Evolutionary conservation across 92 coral and sea anemone genomes (phyloP), one percentile per base, ranked within the genome.

Genomic region (Epizoanthus stellaris): DNA sequence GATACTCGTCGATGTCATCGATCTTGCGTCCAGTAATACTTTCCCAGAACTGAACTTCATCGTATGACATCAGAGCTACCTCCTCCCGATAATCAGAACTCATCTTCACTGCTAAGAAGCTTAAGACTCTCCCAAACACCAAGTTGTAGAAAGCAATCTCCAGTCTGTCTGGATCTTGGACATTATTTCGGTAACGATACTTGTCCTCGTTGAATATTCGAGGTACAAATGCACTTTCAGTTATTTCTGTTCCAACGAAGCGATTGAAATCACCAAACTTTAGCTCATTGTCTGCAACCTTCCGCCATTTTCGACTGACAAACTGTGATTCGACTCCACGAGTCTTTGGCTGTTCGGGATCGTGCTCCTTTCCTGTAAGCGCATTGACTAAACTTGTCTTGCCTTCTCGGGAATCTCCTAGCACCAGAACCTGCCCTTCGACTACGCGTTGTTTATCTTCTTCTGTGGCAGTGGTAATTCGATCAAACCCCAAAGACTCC

Each of bases 341-440:
- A 15, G 91, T 88, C 70, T 70, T 79, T 0, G 77, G 40, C 54
- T 88, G 62, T 67, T 68, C 64, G 15, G 63, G 75, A 70, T 88
- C 85, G 81, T 84, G 80, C 17, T 87, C 38, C 54, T 77, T 62
- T 68, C 91, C 91, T 1, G 81, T 88, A 40, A 88, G 70, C 4
- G 91, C 75, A 7, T 70, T 88, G 0, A 88, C 88, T 52, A 88
- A 77, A 49, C 91, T 88, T 60, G 91, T 88, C 66, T 88, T 88
- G 16, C 91, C 91, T 23, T 39, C 85, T 40, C 91, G 81, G 3
- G 91, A 73, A 66, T 88, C 91, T 69, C 91, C 91, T 36, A 88
- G 80, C 17, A 88, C 75, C 20, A 88, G 54, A 70, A 80, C 73
- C 67, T 88, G 91, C n/a, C 86, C 91, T 59, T 88, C 89, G 2